Percentiles rank a stretch among this genome's conserved stretches.
These are phyloP conservation scores for Hemiscyllium ocellatum DNA, from an alignment of 2,113 vertebrate species.

Conservation along the genomic window DNA sequence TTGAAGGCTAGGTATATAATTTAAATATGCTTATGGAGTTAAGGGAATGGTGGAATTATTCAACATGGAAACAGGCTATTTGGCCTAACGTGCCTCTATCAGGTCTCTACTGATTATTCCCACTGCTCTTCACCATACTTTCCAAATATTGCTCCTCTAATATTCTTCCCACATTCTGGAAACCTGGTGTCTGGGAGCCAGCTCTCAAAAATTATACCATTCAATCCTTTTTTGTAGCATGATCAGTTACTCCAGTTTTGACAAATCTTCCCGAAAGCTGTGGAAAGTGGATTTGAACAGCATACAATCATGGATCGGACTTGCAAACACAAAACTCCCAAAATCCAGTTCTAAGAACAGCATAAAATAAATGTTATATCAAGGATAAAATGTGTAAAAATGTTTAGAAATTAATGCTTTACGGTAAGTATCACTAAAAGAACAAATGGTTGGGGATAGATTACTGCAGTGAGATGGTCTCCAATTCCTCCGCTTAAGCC, in stretches of 20 bases:
- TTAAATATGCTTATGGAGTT: background rate
- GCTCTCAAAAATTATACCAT: background rate
- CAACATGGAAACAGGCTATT: background rate
- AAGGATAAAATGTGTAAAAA: background rate
- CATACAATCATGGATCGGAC: background rate
- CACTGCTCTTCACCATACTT: background rate
- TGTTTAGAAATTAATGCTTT: background rate
- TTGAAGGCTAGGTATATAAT: background rate
- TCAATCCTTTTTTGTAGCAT: background rate
- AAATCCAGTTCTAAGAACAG: background rate
- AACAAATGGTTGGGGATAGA: constrained; percentile 13
- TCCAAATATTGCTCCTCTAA: background rate
- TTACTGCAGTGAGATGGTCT: constrained; percentile 5
- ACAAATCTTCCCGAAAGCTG: background rate
- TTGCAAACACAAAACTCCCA: background rate
- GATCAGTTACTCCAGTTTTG: background rate
- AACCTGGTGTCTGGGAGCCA: background rate
- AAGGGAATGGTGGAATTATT: background rate
- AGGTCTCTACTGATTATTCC: background rate
- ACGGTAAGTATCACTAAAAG: background rate
- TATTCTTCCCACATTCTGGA: background rate
- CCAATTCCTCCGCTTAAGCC: background rate
- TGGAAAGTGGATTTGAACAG: constrained; percentile 4
- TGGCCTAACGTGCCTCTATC: background rate
- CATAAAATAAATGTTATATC: background rate